A percentile compares a stretch with the other conserved stretches of the same genome.
These are phyloP conservation scores for Kryptolebias ocellatus DNA, from an alignment of 2,797 vertebrate species.

Conservation along the genomic window DNA sequence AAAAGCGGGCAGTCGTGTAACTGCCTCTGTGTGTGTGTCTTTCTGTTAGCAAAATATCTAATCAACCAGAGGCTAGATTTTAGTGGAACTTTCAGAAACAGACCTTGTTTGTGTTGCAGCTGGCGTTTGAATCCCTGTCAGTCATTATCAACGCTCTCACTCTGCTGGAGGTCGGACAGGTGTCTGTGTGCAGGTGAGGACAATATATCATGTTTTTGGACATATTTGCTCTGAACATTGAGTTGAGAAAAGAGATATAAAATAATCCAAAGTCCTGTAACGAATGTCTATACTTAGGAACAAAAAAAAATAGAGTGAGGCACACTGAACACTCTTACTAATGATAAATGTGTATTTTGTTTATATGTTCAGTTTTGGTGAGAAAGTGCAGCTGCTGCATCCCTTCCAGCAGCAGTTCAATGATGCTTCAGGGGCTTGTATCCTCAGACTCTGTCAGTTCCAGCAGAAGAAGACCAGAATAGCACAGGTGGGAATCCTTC, in stretches of 20 bases:
- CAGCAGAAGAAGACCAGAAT: slow-evolving; percentile 98
- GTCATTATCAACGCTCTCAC: slow-evolving; percentile 94
- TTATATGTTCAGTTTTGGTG: slow-evolving; percentile 88
- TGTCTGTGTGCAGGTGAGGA: slow-evolving; percentile 94
- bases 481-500: slow-evolving; percentile 84
- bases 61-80: too few relatives aligned
- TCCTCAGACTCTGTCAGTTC: slow-evolving; percentile 93
- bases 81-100: too few relatives aligned
- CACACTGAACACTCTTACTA: too few relatives aligned
- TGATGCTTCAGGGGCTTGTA: slow-evolving; percentile 90
- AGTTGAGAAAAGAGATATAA: not conserved
- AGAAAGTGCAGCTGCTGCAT: slow-evolving; percentile 92
- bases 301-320: not conserved
- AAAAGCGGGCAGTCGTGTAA: too few relatives aligned
- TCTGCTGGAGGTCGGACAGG: slow-evolving; percentile 94
- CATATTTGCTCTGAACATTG: not conserved
- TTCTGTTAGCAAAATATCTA: too few relatives aligned
- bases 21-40: too few relatives aligned
- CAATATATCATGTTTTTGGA: too few relatives aligned
- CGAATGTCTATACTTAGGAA: not conserved
- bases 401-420: slow-evolving; percentile 95
- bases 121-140: slow-evolving; percentile 96
- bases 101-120: slow-evolving; percentile 69
- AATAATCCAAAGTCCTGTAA: too few relatives aligned
- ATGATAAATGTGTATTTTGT: not conserved